Conservation (phyloP, 2,797 vertebrate genomes). For the Gallinago nigripennis region DNA sequence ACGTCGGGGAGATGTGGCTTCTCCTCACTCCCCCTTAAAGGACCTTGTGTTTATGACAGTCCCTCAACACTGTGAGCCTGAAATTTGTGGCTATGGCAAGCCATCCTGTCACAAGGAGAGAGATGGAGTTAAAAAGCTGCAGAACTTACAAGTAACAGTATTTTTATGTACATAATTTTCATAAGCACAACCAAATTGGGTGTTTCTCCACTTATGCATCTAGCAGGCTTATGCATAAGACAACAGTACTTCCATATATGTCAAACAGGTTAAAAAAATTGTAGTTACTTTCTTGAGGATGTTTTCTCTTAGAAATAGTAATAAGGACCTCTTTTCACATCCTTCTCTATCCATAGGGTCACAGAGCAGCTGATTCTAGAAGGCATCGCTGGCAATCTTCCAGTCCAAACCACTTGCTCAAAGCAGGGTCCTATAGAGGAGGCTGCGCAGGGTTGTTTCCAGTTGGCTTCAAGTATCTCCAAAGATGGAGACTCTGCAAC, state of each 20-base stretch:
- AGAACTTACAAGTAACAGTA: background rate
- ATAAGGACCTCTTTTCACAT: background rate
- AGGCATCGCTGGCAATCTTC: background rate
- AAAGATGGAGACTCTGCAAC: background rate
- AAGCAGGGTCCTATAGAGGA: background rate
- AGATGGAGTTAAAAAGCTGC: background rate
- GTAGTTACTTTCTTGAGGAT: background rate
- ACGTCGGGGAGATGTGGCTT: background rate
- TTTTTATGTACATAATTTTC: background rate
- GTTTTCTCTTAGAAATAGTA: background rate
- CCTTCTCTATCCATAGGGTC: background rate
- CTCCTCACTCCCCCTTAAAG: background rate
- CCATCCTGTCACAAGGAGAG: background rate
- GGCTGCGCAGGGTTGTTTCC: fast-evolving
- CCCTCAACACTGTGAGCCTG: background rate
- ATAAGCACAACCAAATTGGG: background rate
- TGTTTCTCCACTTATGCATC: background rate
- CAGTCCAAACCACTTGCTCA: background rate
- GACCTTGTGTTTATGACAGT: background rate
- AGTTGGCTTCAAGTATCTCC: background rate
- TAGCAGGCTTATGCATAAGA: background rate
- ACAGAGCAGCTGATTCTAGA: background rate
- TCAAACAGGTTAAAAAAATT: background rate
- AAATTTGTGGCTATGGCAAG: background rate
- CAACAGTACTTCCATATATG: background rate